Evolutionary conservation across 1,140 invertebrate species (phyloP), one percentile per base, ranked within the genome.

Genomic region (Microplitis mediator): DNA sequence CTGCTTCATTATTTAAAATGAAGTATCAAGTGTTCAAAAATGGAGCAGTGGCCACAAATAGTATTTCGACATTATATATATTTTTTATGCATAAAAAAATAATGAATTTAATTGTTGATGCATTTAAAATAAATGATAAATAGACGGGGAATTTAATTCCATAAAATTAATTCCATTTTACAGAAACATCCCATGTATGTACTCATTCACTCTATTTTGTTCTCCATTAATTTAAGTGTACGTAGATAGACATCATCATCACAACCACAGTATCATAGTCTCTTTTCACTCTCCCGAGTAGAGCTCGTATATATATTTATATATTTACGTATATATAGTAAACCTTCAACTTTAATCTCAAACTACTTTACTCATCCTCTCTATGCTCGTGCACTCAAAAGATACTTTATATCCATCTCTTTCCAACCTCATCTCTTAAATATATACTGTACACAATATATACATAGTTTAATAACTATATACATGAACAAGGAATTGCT

Each of bases 91-190:
- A 45, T 45, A 6, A 45, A 6, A 9, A 45, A 11, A 45, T 39
- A 45, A 11, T 45, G 6, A 9, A 45, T 45, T 45, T 45, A 45
- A 45, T 45, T 9, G 39, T 45, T 45, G 6, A 45, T 45, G 39
- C 6, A 45, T 45, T 9, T 45, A 45, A 45, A 11, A 45, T 45
- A 45, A 45, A 45, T 45, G 39, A 45, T 45, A 45, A 45, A 45
- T 45, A 45, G 39, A 45, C 6, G 83, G 79, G 76, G 82, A 81
- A 86, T 86, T 86, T 85, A 87, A 85, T 86, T 83, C 82, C 80
- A 84, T 82, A 80, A 86, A 87, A 86, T 87, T 87, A 86, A 87
- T 86, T 85, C 84, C 85, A 87, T 87, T 87, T 86, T 87, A 84
- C 81, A 82, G 80, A 80, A 85, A 82, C 82, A 85, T 85, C 84